Base-by-base conservation (phyloP, 2,797 vertebrate genomes). In the Dromococcyx pavoninus region DNA sequence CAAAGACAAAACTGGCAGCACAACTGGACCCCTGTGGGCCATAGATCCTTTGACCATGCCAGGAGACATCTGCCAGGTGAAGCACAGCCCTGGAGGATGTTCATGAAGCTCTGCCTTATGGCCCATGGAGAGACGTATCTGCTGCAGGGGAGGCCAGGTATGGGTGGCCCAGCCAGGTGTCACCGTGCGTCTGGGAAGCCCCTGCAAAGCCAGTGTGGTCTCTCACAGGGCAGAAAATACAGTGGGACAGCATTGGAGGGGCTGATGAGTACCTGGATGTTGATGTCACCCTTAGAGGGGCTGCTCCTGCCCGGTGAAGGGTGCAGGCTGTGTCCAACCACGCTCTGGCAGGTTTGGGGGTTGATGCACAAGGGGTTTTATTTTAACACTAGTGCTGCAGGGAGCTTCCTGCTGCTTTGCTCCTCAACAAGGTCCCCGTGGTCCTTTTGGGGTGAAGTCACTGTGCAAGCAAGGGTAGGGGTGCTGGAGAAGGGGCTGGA, bases 11-110 rank as follows among this genome's bases (percentile, higher is more conserved):
- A 50, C 79, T 92, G 88, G 73, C 53, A 2, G 11, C 81, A 0
- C 77, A 71, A 57, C 53, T 61, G 64, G 76, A 91, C 27, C 64
- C 94, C 74, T 95, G 96, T 9, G 51, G 92, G 65, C 91, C 41
- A 41, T 96, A 96, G 37, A 41, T 61, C 39, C 50, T 28, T 21
- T 3, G 3, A 19, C 78, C 74, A 15, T 22, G 6, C 70, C 51
- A 53, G 76, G 80, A 69, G 57, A 64, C 53, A 24, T 86, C 70
- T 91, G 79, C 83, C 81, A 56, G 76, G 39, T 16, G 50, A 66
- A 75, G 64, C 51, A 44, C 35, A 54, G 71, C 66, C 89, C 51
- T 39, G 76, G 4, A 3, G 17, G 67, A 51, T 32, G 74, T 17
- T 50, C 5, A 64, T 12, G 17, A 67, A 62, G 69, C 70, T 76